These are phyloP conservation scores for Branchinecta lynchi DNA, from an alignment of 1,140 invertebrate species.

Conservation along the genomic window DNA sequence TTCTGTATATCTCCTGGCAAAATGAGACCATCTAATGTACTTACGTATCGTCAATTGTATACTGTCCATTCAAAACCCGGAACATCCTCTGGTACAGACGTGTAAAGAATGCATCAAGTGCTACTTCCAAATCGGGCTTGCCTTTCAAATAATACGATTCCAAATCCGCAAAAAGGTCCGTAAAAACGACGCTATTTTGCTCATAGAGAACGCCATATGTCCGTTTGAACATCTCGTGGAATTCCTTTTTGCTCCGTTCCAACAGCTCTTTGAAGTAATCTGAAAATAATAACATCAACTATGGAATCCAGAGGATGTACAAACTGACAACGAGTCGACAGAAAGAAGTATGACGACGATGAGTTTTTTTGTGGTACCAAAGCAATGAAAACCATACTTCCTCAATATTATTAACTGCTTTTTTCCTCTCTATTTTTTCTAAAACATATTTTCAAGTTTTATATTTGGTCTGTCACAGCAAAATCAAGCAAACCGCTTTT, in stretches of 20 bases:
- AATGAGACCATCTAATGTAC: slow-evolving; percentile 15
- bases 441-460: too few species aligned
- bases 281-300: slow-evolving; percentile 32
- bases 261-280: slow-evolving; percentile 74
- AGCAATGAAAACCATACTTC: too few species aligned
- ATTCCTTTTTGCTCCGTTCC: slow-evolving; percentile 59
- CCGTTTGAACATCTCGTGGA: slow-evolving; percentile 83
- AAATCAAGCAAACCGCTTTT: too few species aligned
- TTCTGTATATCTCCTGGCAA: neutral
- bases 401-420: too few species aligned
- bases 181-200: slow-evolving; percentile 81
- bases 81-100: slow-evolving; percentile 93
- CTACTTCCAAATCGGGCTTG: slow-evolving; percentile 58
- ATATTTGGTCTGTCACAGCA: too few species aligned
- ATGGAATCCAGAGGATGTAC: neutral
- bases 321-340: too few species aligned
- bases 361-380: too few species aligned
- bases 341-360: too few species aligned
- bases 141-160: slow-evolving; percentile 76
- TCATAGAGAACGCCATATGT: slow-evolving; percentile 92
- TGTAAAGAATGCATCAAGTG: slow-evolving; percentile 84
- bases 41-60: slow-evolving; percentile 69
- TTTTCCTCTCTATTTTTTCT: too few species aligned
- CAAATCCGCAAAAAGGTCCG: slow-evolving; percentile 72
- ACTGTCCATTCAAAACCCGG: slow-evolving; percentile 76